Percentiles rank a stretch among this genome's conserved stretches.
Evolutionary conservation across 2,888 invertebrate genomes (phyloP).

Genomic region (Acleris sparsana): DNA sequence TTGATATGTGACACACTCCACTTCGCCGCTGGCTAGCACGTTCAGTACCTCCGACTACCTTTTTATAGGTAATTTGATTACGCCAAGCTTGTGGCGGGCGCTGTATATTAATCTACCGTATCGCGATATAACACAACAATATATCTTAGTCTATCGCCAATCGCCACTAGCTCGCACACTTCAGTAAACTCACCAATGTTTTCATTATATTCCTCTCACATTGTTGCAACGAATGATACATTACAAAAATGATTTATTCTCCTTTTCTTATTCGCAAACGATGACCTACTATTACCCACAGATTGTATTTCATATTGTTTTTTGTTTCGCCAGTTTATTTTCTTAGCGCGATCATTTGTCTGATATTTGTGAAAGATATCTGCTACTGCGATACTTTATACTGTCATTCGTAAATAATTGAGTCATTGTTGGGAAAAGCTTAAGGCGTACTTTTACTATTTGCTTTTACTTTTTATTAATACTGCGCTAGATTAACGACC

Average conservation of each 20-base stretch:
- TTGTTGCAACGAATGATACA: slow-evolving; percentile 65
- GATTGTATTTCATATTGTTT: slow-evolving; percentile 52
- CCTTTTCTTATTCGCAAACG: slow-evolving; percentile 61
- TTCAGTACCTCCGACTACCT: too few relatives aligned
- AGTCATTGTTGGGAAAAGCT: slow-evolving; percentile 46
- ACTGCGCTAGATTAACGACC: slow-evolving; percentile 45
- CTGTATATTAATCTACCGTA: slow-evolving; percentile 13
- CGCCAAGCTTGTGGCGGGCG: too few relatives aligned
- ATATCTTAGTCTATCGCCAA: slow-evolving; percentile 39
- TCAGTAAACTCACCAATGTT: slow-evolving; percentile 60
- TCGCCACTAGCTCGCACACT: slow-evolving; percentile 43
- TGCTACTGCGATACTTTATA: slow-evolving; percentile 47
- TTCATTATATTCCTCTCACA: slow-evolving; percentile 58
- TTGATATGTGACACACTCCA: slow-evolving; percentile 68
- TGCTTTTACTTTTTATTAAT: slow-evolving; percentile 42
- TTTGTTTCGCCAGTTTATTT: slow-evolving; percentile 48
- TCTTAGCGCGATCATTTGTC: slow-evolving; percentile 48
- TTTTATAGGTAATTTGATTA: too few relatives aligned
- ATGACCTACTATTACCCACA: slow-evolving; percentile 57
- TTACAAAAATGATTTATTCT: slow-evolving; percentile 71
- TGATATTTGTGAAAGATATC: slow-evolving; percentile 52
- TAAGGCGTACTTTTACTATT: slow-evolving; percentile 50
- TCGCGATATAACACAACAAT: slow-evolving; percentile 22
- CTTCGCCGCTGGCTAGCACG: slow-evolving; percentile 52
- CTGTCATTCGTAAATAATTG: slow-evolving; percentile 49